These are phyloP conservation scores for Drosophila limbata DNA, from an alignment of 2,888 invertebrate genomes.

Conservation along the genomic window DNA sequence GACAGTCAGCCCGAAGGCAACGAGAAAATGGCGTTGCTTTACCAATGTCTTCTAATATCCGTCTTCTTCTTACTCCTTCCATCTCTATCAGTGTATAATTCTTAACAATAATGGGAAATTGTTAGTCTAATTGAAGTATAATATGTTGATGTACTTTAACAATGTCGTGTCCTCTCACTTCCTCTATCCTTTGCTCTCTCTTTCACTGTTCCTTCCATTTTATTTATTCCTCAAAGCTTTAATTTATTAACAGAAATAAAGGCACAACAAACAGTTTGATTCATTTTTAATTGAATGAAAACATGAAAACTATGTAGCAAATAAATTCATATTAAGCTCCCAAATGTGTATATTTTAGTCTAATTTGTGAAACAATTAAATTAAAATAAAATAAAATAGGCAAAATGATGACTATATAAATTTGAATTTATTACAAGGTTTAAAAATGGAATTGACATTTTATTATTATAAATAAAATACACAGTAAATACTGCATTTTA, in stretches of 20 bases:
- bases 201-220: not conserved
- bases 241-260: too few relatives aligned
- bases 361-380: not conserved
- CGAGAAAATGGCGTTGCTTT: slow-evolving; percentile 24
- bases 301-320: not conserved
- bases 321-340: not conserved
- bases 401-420: not conserved
- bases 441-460: not conserved
- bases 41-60: not conserved
- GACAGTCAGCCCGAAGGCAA: slow-evolving; percentile 27
- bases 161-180: not conserved
- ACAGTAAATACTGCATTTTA: too few relatives aligned
- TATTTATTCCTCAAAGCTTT: not conserved
- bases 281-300: not conserved
- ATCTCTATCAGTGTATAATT: not conserved
- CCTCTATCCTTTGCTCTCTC: not conserved
- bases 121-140: not conserved
- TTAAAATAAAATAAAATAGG: not conserved
- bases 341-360: not conserved
- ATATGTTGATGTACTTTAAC: not conserved
- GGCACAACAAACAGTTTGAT: not conserved
- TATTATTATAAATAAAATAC: not conserved
- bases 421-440: not conserved
- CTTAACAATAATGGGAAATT: not conserved
- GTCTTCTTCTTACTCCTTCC: not conserved